These are phyloP conservation scores for Cataglyphis cursor DNA, from an alignment of 2,888 invertebrate species.

Conservation along the genomic window DNA sequence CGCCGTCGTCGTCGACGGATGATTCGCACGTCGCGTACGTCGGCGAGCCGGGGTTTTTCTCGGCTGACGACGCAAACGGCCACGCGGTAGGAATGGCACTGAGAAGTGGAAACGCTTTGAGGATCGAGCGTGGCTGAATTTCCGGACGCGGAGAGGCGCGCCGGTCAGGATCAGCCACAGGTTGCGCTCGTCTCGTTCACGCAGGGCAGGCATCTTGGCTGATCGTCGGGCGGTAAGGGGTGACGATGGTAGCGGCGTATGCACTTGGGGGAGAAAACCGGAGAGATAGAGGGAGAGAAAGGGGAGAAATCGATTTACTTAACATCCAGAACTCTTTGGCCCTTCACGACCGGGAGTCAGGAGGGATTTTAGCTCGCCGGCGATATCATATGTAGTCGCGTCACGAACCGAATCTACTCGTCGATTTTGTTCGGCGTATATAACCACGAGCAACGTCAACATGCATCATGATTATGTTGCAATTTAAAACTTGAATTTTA, in stretches of 20 bases:
- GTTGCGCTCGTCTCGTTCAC: conserved; percentile 82
- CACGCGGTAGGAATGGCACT: conserved; percentile 83
- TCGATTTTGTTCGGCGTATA: background rate
- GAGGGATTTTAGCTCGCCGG: conserved; percentile 17
- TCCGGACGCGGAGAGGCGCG: conserved; percentile 84
- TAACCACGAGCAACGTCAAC: background rate
- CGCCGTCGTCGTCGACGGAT: conserved; percentile 43
- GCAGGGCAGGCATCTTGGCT: conserved; percentile 74
- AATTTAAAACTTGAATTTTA: conserved; percentile 8
- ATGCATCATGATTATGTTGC: background rate
- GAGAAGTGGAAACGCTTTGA: conserved; percentile 76
- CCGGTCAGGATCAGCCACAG: conserved; percentile 86
- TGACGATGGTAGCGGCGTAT: conserved; percentile 8
- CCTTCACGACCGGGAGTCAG: conserved; percentile 6
- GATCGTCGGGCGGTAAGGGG: conserved; percentile 59
- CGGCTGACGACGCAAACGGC: conserved; percentile 74
- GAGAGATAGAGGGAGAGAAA: conserved; percentile 67
- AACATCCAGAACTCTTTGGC: conserved; percentile 55
- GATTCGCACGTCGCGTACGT: conserved; percentile 34
- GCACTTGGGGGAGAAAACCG: conserved; percentile 57
- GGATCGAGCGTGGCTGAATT: conserved; percentile 83
- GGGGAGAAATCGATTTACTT: conserved; percentile 74
- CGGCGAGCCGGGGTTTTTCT: conserved; percentile 34
- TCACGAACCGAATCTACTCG: background rate
- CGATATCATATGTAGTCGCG: conserved; percentile 17